Evolutionary conservation across 1,140 invertebrate species (phyloP), one percentile per base, ranked within the genome.

Genomic region (Cyphomyrmex costatus): DNA sequence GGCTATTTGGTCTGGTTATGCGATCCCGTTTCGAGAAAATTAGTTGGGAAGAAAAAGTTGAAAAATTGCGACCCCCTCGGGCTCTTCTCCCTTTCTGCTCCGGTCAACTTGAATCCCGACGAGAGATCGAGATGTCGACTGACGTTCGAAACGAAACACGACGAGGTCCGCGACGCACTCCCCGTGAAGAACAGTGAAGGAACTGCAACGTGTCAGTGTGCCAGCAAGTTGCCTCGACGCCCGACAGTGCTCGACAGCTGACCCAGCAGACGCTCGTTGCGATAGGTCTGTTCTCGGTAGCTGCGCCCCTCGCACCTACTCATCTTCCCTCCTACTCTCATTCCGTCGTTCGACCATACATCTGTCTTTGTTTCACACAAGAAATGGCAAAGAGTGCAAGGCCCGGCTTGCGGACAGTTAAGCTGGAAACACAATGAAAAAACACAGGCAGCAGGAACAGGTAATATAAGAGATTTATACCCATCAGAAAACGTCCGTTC

Each of bases 191-290:
- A 49, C 12, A 0, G 3, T 16, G 14, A 49, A 49, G 46, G 8
- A 56, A 56, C 5, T 36, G 51, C 51, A 56, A 76, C 30, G 73
- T 36, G 73, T 33, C 65, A 5, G 4, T 16, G 16, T 14, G 14
- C 46, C 3, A 16, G 36, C 65, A 12, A 68, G 21, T 49, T 7
- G 33, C 74, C 30, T 24, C 42, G n/a, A n/a, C n/a, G n/a, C n/a
- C n/a, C n/a, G n/a, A n/a, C n/a, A n/a, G n/a, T n/a, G n/a, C n/a
- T n/a, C n/a, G 88, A 89, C 71, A 77, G 61, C 89, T 90, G 87
- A 91, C 76, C 83, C 33, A 92, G 90, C 90, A 91, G 86, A 91
- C 80, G 61, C 80, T 77, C 56, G 68, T 49, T 33, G 76, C 76
- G 36, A 71, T 74, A 77, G 77, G 85, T 85, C 87, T 71, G 51